Conservation (phyloP, 2,888 invertebrate genomes). For the Lypha dubia region DNA sequence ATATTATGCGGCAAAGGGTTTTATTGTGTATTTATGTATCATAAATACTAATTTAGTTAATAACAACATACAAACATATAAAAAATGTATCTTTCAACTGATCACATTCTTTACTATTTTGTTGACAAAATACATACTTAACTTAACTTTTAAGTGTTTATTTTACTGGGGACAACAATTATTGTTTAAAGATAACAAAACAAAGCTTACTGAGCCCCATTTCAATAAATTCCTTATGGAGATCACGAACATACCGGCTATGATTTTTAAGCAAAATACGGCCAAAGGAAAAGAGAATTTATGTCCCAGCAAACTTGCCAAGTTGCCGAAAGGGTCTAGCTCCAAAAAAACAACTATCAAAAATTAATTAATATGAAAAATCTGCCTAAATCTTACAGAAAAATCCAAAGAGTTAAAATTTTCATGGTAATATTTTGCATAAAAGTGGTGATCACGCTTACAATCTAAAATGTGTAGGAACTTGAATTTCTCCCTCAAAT, state of each 20-base stretch:
- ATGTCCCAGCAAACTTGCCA: neutral
- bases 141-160: constrained; percentile 49
- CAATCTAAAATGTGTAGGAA: too few species aligned
- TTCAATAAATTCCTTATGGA: constrained; percentile 32
- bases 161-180: neutral
- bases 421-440: too few species aligned
- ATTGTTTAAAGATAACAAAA: constrained; percentile 15
- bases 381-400: too few species aligned
- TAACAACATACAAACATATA: neutral
- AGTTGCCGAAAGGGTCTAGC: too few species aligned
- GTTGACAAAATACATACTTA: constrained; percentile 54
- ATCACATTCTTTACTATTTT: constrained; percentile 36
- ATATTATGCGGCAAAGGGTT: constrained; percentile 35
- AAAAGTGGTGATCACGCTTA: too few species aligned
- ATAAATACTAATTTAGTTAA: neutral
- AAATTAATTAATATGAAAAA: too few species aligned
- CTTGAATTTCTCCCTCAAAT: too few species aligned
- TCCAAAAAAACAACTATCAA: too few species aligned
- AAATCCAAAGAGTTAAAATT: too few species aligned
- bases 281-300: neutral
- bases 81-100: neutral
- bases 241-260: constrained; percentile 26
- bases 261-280: neutral
- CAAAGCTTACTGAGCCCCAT: constrained; percentile 23
- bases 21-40: neutral